A percentile compares a stretch with the other conserved stretches of the same genome.
Evolutionary conservation across 2,113 vertebrate species (phyloP).

Genomic region (Nothobranchius kuhntae): DNA sequence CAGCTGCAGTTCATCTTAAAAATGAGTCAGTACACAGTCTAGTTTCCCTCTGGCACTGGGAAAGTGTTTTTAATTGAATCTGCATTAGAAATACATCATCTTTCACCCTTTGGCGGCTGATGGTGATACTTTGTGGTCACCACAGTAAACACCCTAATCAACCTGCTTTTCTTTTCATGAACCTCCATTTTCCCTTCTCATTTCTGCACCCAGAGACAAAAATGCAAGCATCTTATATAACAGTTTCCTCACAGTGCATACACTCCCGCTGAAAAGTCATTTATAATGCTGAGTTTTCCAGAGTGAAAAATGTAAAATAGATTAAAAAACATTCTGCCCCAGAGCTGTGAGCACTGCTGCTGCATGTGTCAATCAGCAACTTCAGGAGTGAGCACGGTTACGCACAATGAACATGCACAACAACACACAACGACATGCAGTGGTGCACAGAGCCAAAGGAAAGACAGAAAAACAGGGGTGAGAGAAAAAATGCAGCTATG

Average conservation of each 20-base stretch:
- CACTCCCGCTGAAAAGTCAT: neutral
- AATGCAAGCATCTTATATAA: slow-evolving; percentile 12
- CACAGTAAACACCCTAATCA: too few species aligned
- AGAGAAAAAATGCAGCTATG: slow-evolving; percentile 32
- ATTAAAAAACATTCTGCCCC: neutral
- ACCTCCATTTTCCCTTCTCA: neutral
- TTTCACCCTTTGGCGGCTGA: too few species aligned
- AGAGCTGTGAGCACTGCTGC: slow-evolving; percentile 13
- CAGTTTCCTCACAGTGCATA: neutral
- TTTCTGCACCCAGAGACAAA: neutral
- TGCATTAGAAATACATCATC: too few species aligned
- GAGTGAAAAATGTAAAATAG: neutral
- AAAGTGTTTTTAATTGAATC: too few species aligned
- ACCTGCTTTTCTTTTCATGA: too few species aligned
- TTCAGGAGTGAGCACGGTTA: neutral
- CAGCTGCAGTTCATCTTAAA: too few species aligned
- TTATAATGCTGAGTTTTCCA: slow-evolving; percentile 13
- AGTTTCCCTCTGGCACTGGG: too few species aligned
- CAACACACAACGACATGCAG: slow-evolving; percentile 2
- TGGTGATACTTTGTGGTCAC: too few species aligned
- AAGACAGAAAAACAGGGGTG: neutral
- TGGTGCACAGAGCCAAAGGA: slow-evolving; percentile 1
- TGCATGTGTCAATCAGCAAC: slow-evolving; percentile 23
- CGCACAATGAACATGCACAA: neutral
- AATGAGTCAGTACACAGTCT: too few species aligned